These are phyloP conservation scores for Gasteruption jaculator DNA, from an alignment of 2,888 invertebrate genomes.

Conservation along the genomic window DNA sequence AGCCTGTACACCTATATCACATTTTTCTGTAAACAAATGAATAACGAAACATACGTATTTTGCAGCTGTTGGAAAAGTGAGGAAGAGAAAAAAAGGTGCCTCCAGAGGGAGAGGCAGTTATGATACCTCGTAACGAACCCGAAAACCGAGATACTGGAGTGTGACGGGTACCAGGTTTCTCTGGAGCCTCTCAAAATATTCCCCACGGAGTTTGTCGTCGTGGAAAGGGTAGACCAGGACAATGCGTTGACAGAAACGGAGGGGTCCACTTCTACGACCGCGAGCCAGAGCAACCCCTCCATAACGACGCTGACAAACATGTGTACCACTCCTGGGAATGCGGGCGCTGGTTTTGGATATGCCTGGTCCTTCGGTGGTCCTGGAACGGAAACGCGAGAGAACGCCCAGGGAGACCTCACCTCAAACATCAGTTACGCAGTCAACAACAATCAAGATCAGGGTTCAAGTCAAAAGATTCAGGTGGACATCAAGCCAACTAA, in stretches of 20 bases:
- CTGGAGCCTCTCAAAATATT: slow-evolving; percentile 50
- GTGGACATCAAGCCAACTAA: slow-evolving; percentile 47
- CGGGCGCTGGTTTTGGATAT: slow-evolving; percentile 48
- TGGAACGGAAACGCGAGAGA: slow-evolving; percentile 44
- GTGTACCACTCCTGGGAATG: slow-evolving; percentile 50
- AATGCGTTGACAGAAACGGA: slow-evolving; percentile 45
- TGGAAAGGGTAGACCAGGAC: slow-evolving; percentile 45
- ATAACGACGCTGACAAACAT: slow-evolving; percentile 45
- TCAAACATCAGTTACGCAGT: slow-evolving; percentile 48
- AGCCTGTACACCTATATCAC: no score
- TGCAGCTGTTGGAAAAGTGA: neutral
- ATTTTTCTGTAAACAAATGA: no score
- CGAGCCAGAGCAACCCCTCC: slow-evolving; percentile 39
- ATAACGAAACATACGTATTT: no score
- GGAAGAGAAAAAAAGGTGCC: slow-evolving; percentile 18
- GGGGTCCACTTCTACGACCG: slow-evolving; percentile 32
- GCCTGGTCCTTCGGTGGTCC: slow-evolving; percentile 49
- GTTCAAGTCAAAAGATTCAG: slow-evolving; percentile 47
- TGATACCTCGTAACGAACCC: slow-evolving; percentile 33
- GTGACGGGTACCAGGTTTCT: slow-evolving; percentile 45
- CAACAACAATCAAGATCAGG: slow-evolving; percentile 49
- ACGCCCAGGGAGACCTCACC: slow-evolving; percentile 42
- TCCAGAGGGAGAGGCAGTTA: slow-evolving; percentile 30
- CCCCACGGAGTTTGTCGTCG: slow-evolving; percentile 49
- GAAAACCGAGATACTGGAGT: slow-evolving; percentile 46